phyloP scores from a whole-genome alignment of 2,113 vertebrate species.

The Silurus asotus region DNA sequence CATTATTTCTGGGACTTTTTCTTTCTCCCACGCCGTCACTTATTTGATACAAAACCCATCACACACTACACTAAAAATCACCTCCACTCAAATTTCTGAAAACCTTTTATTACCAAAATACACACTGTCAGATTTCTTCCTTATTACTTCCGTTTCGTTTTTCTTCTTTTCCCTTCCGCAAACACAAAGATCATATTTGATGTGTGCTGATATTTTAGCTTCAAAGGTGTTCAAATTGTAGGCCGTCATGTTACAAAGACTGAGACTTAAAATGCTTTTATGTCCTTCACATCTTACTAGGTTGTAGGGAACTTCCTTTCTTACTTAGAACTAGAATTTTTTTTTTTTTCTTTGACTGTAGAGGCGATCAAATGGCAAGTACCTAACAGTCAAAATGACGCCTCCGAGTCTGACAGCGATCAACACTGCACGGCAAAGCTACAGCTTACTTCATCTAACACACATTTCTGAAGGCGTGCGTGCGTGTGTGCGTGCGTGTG shows the following conservation, averaged over 20 bases:
- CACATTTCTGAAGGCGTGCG: background rate
- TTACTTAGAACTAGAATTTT: constrained; percentile 54
- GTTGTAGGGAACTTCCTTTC: constrained; percentile 58
- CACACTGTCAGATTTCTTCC: background rate
- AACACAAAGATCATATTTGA: background rate
- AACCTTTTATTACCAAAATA: constrained; percentile 74
- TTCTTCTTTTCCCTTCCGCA: background rate
- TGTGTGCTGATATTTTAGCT: constrained; percentile 29
- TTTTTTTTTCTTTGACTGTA: constrained; percentile 47
- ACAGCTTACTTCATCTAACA: background rate
- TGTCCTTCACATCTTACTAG: constrained; percentile 38
- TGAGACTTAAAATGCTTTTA: constrained; percentile 13
- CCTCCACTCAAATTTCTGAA: background rate
- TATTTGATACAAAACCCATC: background rate
- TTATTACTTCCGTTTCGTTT: background rate
- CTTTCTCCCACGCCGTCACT: background rate
- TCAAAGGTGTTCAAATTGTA: constrained; percentile 32
- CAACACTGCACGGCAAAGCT: background rate
- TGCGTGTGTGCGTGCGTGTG: background rate
- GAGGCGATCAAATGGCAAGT: constrained; percentile 47
- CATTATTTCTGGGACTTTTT: constrained; percentile 34
- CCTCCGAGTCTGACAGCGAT: constrained; percentile 29
- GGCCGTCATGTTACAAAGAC: constrained; percentile 31
- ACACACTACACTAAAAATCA: background rate
- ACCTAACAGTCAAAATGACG: constrained; percentile 46